Conservation (phyloP, 2,113 vertebrate species). For the Paedocypris sp. region DNA sequence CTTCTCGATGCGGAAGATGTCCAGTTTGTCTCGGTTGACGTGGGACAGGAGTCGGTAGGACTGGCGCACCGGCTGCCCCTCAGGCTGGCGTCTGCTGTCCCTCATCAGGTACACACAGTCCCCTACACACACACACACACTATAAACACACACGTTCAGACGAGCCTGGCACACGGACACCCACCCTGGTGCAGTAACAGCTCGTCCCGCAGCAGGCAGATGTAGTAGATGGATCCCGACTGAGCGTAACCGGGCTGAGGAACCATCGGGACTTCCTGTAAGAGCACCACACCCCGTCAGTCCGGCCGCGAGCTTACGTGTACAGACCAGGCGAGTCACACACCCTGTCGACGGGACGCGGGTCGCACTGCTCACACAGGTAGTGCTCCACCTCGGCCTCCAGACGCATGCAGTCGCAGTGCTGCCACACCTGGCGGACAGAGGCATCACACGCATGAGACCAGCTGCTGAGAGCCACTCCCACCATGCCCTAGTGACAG, state of each 20-base stretch:
- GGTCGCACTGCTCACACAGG: constrained; percentile 91
- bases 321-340: constrained; percentile 23
- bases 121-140: constrained; percentile 52
- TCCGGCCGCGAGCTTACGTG: too few relatives aligned
- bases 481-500: constrained; percentile 93
- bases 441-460: neutral
- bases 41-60: constrained; percentile 90
- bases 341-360: constrained; percentile 81
- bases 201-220: constrained; percentile 88
- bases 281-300: neutral
- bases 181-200: constrained; percentile 90
- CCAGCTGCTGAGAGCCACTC: neutral
- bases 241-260: constrained; percentile 92
- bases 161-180: neutral
- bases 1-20: constrained; percentile 98
- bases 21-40: constrained; percentile 89
- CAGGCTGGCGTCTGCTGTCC: constrained; percentile 84
- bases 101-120: constrained; percentile 97
- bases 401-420: constrained; percentile 94
- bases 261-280: constrained; percentile 95
- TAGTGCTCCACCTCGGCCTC: constrained; percentile 91
- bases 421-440: constrained; percentile 84
- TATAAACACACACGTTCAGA: constrained; percentile 41
- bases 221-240: constrained; percentile 89
- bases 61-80: constrained; percentile 89